These are phyloP conservation scores for Plebejus melissa DNA, from an alignment of 2,888 invertebrate genomes.

Conservation along the genomic window DNA sequence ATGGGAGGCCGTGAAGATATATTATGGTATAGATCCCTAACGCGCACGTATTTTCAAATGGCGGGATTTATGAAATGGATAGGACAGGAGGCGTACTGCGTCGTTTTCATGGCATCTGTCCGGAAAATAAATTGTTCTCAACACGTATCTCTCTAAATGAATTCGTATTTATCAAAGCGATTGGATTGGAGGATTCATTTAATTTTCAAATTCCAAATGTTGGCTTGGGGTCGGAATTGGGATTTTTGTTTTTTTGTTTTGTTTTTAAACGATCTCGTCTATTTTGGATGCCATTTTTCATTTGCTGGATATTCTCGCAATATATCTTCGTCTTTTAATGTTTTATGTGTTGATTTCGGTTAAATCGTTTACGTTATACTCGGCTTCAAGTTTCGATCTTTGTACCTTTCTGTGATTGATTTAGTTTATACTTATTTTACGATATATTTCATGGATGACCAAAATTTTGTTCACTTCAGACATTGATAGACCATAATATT, in stretches of 20 bases:
- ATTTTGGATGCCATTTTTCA: background rate
- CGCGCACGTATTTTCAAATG: constrained; percentile 38
- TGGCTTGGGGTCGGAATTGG: constrained; percentile 16
- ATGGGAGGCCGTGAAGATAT: constrained; percentile 41
- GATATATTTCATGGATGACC: background rate
- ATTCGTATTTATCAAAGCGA: constrained; percentile 19
- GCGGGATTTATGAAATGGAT: constrained; percentile 38
- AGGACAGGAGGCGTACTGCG: constrained; percentile 34
- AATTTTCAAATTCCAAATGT: constrained; percentile 15
- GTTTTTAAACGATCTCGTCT: background rate
- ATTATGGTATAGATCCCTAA: constrained; percentile 35
- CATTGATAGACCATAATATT: too few species aligned
- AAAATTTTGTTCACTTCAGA: background rate
- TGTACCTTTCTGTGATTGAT: background rate
- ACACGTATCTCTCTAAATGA: constrained; percentile 25
- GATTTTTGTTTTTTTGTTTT: constrained; percentile 6
- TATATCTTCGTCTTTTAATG: background rate
- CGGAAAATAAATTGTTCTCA: constrained; percentile 31
- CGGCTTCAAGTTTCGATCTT: background rate
- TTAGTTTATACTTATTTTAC: too few species aligned
- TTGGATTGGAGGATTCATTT: constrained; percentile 15
- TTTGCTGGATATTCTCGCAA: background rate
- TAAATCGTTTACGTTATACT: too few species aligned
- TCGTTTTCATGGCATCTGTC: constrained; percentile 30
- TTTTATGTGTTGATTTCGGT: background rate